These are phyloP conservation scores for Hozukius guyotensis DNA, from an alignment of 2,797 vertebrate genomes.

Conservation along the genomic window DNA sequence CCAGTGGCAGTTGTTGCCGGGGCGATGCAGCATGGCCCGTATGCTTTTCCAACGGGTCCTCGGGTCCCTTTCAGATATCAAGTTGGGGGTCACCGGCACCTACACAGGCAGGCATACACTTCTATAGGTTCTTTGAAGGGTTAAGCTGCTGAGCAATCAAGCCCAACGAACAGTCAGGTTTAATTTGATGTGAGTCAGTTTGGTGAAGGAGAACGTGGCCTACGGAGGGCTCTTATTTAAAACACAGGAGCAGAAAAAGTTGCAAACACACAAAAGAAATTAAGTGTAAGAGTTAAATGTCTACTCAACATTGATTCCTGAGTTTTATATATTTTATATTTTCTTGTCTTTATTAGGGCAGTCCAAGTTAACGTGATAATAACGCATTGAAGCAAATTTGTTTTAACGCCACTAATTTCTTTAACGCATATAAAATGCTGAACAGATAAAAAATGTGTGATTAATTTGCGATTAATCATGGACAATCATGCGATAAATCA, in stretches of 20 bases:
- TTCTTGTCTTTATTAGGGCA: not conserved
- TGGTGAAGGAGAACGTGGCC: not conserved
- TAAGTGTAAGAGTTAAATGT: not conserved
- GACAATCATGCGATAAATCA: too few species aligned
- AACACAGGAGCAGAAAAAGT: not conserved
- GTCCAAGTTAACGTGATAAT: too few species aligned
- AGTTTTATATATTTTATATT: not conserved
- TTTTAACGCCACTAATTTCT: too few species aligned
- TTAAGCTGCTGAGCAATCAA: slow-evolving; percentile 55
- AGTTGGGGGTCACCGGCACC: slow-evolving; percentile 52
- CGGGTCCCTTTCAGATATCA: slow-evolving; percentile 59
- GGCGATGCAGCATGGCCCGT: slow-evolving; percentile 45
- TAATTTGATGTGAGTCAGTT: slow-evolving; percentile 24
- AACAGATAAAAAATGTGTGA: too few species aligned
- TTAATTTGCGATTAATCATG: too few species aligned
- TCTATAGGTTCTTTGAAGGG: slow-evolving; percentile 46
- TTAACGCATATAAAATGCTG: too few species aligned
- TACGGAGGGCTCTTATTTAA: not conserved
- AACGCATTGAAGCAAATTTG: too few species aligned
- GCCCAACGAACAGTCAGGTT: slow-evolving; percentile 33
- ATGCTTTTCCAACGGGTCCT: slow-evolving; percentile 41
- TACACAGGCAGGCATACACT: slow-evolving; percentile 23
- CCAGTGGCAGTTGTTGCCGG: slow-evolving; percentile 59
- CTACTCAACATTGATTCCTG: not conserved
- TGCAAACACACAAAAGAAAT: not conserved